These are phyloP conservation scores for Semnopithecus entellus DNA, from an alignment of 2,113 vertebrate genomes.

Conservation along the genomic window DNA sequence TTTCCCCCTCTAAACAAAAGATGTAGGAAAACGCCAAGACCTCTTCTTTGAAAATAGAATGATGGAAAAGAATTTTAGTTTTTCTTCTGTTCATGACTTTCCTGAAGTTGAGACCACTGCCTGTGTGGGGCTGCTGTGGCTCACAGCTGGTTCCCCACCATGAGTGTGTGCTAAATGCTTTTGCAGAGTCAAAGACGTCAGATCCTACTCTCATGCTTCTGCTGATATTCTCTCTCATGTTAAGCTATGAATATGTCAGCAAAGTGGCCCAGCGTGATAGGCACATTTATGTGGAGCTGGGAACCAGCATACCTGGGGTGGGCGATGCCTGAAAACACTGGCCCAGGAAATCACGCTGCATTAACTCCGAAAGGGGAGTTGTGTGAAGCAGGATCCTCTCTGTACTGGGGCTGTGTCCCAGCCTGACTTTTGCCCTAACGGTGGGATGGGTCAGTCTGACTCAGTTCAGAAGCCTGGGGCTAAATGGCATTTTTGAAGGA, in stretches of 20 bases:
- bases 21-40: not conserved
- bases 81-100: slow-evolving; percentile 46
- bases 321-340: not conserved
- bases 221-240: not conserved
- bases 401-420: not conserved
- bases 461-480: slow-evolving; percentile 35
- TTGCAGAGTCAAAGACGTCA: not conserved
- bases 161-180: not conserved
- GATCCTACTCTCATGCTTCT: not conserved
- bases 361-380: not conserved
- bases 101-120: slow-evolving; percentile 56
- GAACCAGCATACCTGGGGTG: not conserved
- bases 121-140: not conserved
- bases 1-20: not conserved
- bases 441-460: not conserved
- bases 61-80: slow-evolving; percentile 15
- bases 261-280: not conserved
- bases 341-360: not conserved
- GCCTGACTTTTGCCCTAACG: not conserved
- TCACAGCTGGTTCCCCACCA: not conserved
- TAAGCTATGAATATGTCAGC: not conserved
- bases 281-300: not conserved
- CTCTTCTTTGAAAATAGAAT: slow-evolving; percentile 31
- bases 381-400: not conserved
- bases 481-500: slow-evolving; percentile 32